These are phyloP conservation scores for Tachina lurida DNA, from an alignment of 2,888 invertebrate species.

Conservation along the genomic window DNA sequence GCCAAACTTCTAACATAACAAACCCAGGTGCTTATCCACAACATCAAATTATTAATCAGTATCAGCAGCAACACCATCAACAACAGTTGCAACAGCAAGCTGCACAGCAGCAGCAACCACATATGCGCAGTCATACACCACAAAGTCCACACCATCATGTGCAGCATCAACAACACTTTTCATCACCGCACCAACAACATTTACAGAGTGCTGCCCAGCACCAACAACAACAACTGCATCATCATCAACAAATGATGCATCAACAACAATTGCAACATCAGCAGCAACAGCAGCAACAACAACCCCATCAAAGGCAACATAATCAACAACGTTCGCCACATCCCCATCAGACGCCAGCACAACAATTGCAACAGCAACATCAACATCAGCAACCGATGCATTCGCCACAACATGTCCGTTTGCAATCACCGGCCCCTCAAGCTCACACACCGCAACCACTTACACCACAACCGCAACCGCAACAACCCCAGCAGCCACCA, in stretches of 20 bases:
- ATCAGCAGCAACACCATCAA: constrained; percentile 79
- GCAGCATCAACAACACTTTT: constrained; percentile 77
- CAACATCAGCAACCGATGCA: constrained; percentile 78
- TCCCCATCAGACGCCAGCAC: constrained; percentile 76
- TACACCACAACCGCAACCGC: constrained; percentile 73
- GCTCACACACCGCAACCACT: constrained; percentile 74
- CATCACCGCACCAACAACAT: constrained; percentile 78
- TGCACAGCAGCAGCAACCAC: constrained; percentile 76
- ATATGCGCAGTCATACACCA: constrained; percentile 76
- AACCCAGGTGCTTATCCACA: constrained; percentile 79
- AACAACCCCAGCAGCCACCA: constrained; percentile 71
- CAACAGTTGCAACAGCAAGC: constrained; percentile 75
- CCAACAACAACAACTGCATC: constrained; percentile 74
- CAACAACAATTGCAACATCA: constrained; percentile 78
- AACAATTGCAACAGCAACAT: constrained; percentile 79
- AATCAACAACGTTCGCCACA: constrained; percentile 79
- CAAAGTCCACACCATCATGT: constrained; percentile 78
- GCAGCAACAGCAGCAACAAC: constrained; percentile 76
- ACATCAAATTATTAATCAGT: constrained; percentile 80
- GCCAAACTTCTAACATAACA: constrained; percentile 66
- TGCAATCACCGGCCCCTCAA: constrained; percentile 77
- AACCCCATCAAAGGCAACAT: constrained; percentile 76
- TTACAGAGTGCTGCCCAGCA: constrained; percentile 77
- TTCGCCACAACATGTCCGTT: constrained; percentile 76
- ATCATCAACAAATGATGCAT: constrained; percentile 75